Percentiles rank a stretch among this genome's conserved stretches.
Evolutionary conservation across 2,113 vertebrate species (phyloP).

Genomic region (Cyanoliseus patagonus): DNA sequence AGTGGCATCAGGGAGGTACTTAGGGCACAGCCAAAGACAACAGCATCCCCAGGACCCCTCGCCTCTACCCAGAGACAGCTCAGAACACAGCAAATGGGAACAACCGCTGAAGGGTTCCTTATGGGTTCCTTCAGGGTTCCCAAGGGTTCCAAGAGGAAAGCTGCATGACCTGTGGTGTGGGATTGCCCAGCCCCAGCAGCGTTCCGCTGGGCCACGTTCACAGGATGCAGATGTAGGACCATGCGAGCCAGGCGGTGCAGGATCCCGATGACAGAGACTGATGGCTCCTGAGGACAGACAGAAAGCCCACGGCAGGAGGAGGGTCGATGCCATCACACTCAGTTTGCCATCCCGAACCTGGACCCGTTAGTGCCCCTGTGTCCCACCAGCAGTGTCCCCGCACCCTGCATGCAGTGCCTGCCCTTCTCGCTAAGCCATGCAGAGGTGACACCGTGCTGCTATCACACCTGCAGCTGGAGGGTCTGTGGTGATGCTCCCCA

Average conservation of each 20-base stretch:
- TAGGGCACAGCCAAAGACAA: rapidly evolving
- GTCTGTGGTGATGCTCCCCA: rapidly evolving
- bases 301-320: not conserved
- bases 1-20: not conserved
- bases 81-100: not conserved
- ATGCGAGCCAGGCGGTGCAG: rapidly evolving
- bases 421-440: not conserved
- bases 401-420: rapidly evolving
- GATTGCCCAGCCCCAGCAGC: not conserved
- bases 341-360: not conserved
- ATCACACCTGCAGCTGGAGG: not conserved
- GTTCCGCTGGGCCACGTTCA: rapidly evolving
- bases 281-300: not conserved
- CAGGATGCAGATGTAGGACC: not conserved
- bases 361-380: rapidly evolving
- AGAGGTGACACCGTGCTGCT: not conserved
- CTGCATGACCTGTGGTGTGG: rapidly evolving
- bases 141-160: not conserved
- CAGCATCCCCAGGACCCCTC: not conserved
- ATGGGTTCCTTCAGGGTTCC: too few relatives aligned
- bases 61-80: not conserved
- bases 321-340: not conserved
- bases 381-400: not conserved
- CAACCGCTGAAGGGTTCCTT: rapidly evolving
- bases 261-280: not conserved